phyloP scores from a whole-genome alignment of 2,797 vertebrate genomes.

The Gymnothorax reevesii region DNA sequence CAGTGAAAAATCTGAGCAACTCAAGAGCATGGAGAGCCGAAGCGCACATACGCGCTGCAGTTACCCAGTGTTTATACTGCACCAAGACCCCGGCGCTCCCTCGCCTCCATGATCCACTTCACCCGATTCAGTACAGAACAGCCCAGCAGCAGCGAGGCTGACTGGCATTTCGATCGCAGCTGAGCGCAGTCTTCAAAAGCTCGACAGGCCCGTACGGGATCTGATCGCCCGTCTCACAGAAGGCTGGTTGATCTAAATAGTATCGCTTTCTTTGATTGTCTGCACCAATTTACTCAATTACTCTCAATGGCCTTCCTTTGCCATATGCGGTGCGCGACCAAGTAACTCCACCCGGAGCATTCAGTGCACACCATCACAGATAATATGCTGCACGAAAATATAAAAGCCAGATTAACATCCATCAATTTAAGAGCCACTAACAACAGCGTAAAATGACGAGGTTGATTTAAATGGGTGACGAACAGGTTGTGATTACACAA shows the following conservation, averaged over 20 bases:
- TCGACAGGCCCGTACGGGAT: not conserved
- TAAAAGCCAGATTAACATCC: not conserved
- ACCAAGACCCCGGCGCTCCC: not conserved
- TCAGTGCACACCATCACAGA: not conserved
- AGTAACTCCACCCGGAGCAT: not conserved
- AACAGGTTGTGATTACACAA: not conserved
- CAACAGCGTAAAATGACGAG: not conserved
- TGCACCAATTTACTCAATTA: not conserved
- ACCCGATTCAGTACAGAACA: not conserved
- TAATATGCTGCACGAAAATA: not conserved
- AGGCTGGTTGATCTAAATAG: not conserved
- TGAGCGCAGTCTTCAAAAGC: slow-evolving; percentile 2
- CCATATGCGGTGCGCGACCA: not conserved
- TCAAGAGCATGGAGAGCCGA: slow-evolving; percentile 68
- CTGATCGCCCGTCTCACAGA: not conserved
- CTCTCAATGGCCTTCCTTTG: not conserved
- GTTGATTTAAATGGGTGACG: not conserved
- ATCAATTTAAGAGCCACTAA: not conserved
- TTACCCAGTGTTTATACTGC: slow-evolving; percentile 57
- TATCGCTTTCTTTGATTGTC: not conserved
- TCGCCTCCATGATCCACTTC: not conserved
- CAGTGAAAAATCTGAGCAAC: slow-evolving; percentile 66
- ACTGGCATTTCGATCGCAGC: slow-evolving; percentile 14
- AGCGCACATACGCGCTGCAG: slow-evolving; percentile 74
- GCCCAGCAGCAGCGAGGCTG: not conserved